These are phyloP conservation scores for Hippopotamus amphibius DNA, from an alignment of 2,113 vertebrate species.

Conservation along the genomic window DNA sequence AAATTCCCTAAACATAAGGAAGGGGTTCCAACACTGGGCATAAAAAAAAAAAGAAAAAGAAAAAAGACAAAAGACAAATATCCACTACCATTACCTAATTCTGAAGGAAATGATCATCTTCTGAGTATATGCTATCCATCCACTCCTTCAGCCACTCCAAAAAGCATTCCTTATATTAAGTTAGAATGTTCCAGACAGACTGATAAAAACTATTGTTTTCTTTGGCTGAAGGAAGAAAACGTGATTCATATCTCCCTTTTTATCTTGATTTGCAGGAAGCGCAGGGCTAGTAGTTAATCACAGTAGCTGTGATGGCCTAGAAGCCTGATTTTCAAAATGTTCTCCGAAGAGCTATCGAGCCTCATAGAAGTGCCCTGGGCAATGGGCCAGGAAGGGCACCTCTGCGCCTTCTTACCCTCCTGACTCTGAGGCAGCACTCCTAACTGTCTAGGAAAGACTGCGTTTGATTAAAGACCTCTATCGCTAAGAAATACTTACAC, in stretches of 20 bases:
- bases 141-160: background rate
- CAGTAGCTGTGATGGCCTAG: background rate
- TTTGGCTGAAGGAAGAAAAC: conserved; percentile 16
- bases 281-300: background rate
- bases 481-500: background rate
- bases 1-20: background rate
- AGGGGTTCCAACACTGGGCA: background rate
- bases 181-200: background rate
- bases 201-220: background rate
- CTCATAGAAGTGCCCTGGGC: background rate
- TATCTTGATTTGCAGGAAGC: background rate
- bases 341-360: background rate
- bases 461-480: background rate
- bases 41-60: background rate
- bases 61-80: background rate
- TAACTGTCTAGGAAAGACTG: background rate
- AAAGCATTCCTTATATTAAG: background rate
- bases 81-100: background rate
- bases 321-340: background rate
- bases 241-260: background rate
- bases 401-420: background rate
- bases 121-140: background rate
- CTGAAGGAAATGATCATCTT: background rate
- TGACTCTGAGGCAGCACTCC: background rate
- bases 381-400: background rate